These are phyloP conservation scores for Meliscaeva auricollis DNA, from an alignment of 2,888 invertebrate species.

Conservation along the genomic window DNA sequence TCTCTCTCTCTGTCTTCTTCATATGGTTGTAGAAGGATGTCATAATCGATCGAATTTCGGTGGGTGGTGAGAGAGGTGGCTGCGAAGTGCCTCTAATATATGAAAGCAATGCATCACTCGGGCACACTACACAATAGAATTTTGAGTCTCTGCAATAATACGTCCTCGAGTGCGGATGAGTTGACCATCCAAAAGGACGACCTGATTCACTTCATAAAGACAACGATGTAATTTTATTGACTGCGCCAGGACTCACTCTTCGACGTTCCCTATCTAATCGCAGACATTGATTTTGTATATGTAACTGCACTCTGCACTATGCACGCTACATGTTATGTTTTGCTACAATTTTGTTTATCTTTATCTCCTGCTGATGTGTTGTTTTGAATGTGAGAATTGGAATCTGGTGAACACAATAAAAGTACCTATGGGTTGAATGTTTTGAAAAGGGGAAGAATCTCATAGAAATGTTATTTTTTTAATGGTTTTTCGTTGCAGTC, in stretches of 20 bases:
- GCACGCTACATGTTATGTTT: conserved; percentile 1
- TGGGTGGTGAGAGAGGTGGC: conserved; percentile 15
- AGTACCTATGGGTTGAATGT: neutral
- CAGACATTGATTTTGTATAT: conserved; percentile 6
- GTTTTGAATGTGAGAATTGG: conserved; percentile 39
- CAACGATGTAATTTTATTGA: conserved; percentile 71
- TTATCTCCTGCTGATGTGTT: conserved; percentile 21
- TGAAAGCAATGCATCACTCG: conserved; percentile 69
- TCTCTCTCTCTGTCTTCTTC: neutral
- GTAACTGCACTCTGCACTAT: conserved; percentile 33
- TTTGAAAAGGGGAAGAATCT: neutral
- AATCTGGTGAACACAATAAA: conserved; percentile 2
- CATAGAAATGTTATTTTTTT: neutral
- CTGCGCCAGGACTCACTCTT: conserved; percentile 36
- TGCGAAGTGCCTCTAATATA: neutral
- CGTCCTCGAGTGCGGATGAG: conserved; percentile 21
- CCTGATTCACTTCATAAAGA: conserved; percentile 60
- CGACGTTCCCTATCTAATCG: neutral
- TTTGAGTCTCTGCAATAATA: conserved; percentile 50
- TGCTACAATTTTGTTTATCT: conserved; percentile 48
- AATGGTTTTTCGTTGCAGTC: neutral
- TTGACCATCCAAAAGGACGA: neutral
- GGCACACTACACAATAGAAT: conserved; percentile 55
- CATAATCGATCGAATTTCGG: conserved; percentile 66
- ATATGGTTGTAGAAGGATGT: conserved; percentile 38